Evolutionary conservation across 2,797 vertebrate genomes (phyloP), one percentile per base, ranked within the genome.

Genomic region (Adelosebastes latens): DNA sequence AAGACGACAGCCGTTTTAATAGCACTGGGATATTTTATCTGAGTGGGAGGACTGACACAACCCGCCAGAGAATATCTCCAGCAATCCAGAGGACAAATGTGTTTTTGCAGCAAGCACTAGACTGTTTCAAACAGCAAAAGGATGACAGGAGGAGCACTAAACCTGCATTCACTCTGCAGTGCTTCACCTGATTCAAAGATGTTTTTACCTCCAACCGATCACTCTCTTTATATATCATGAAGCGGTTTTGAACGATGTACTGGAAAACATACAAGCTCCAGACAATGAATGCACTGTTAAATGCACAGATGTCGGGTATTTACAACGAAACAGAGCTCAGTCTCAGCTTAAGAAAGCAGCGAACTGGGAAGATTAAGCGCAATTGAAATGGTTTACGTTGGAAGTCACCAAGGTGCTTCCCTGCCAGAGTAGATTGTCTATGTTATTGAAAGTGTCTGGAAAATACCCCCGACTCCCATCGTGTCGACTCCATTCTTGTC

Each of bases 391-490:
- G 88, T 94, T 92, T 92, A 89, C 32, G 24, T 85, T 93, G 89
- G 89, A 90, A 61, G 73, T 76, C 73, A 75, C 70, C 78, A 74
- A 86, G 74, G 64, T 79, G 81, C 74, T 34, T 65, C 82, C 55
- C 77, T 84, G 94, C 94, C 94, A 94, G 92, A 85, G 84, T 73
- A 93, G 88, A 92, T 93, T 91, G 88, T 90, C 88, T 87, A 27
- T 95, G 94, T 95, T 95, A 85, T 94, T 92, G 55, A 94, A 94
- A 84, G 80, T 89, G 94, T 96, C 95, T 96, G 94, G 94, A 95
- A 94, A 94, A 91, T 75, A 42, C 80, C 83, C 87, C 83, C 67
- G n/a, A 67, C 71, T 82, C 76, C 52, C 22, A 65, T 83, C 82
- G 65, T 83, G 81, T 81, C 29, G n/a, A 72, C 84, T 87, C 77